Evolutionary conservation across 1,140 invertebrate species (phyloP), one percentile per base, ranked within the genome.

Genomic region (Hylaeus anthracinus): DNA sequence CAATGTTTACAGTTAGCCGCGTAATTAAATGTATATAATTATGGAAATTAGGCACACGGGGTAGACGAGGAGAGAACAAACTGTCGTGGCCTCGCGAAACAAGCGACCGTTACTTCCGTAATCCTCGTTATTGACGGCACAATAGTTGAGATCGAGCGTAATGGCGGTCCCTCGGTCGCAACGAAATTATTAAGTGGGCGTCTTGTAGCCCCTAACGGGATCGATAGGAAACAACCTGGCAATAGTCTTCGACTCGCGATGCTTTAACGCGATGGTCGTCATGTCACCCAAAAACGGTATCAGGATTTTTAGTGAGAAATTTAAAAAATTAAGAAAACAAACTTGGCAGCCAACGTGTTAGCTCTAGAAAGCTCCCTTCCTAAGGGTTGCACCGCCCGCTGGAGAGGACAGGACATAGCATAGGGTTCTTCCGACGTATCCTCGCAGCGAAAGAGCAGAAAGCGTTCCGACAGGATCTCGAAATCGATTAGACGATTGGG

Each of bases 151-250:
- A 78, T 79, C 15, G 73, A 76, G 56, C 12, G 74, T 79, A 80
- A 72, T 75, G 61, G 75, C 12, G 69, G 39, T 26, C 69, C 61
- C 74, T 56, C 61, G 9, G 45, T 63, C 55, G 75, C 72, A 82
- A 87, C 82, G 79, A 75, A 88, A 88, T 87, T 84, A 83, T 87
- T 86, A 83, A 88, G 64, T 64, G 76, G 72, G 79, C 75, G 80
- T 81, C 82, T 79, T 60, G 58, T 65, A 67, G 26, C 66, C 14
- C 58, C 48, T 79, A 79, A 72, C 77, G 66, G 66, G 66, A 78
- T 78, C 75, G 66, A 67, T 76, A 39, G 39, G 73, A 14, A 76
- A 67, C 51, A n/a, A 74, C 15, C 51, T 1, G 63, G 48, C 58
- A 67, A 67, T 56, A 26, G 41, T 2, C 14, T 41, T 15, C n/a